phyloP scores from a whole-genome alignment of 2,113 vertebrate species.

The Candoia aspera region DNA sequence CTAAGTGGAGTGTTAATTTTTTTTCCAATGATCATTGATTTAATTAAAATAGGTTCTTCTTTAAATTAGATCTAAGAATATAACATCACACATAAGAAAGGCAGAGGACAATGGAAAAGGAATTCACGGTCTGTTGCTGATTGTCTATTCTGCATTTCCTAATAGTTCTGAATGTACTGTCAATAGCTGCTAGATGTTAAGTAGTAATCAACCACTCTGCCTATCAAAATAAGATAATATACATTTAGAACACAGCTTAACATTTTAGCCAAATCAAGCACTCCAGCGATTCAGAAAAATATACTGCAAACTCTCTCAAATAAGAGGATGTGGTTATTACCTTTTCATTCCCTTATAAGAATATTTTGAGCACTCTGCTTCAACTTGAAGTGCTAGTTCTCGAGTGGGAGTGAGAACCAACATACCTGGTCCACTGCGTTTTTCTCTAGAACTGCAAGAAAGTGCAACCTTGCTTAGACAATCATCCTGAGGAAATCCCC shows the following conservation, averaged over 20 bases:
- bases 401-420: constrained; percentile 93
- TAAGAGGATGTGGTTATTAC: constrained; percentile 64
- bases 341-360: constrained; percentile 89
- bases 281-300: background rate
- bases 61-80: background rate
- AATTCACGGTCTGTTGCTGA: background rate
- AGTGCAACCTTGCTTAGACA: background rate
- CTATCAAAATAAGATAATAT: background rate
- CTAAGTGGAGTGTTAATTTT: background rate
- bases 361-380: constrained; percentile 91
- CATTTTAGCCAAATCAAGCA: background rate
- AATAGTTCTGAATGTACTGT: background rate
- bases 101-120: background rate
- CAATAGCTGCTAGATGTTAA: background rate
- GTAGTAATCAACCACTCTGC: background rate
- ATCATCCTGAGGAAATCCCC: background rate
- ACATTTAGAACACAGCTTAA: background rate
- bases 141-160: background rate
- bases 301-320: background rate
- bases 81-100: background rate
- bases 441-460: constrained; percentile 73
- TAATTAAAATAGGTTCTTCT: background rate
- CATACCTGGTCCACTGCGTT: constrained; percentile 89
- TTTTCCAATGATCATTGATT: background rate
- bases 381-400: constrained; percentile 93